Evolutionary conservation across 2,888 invertebrate species (phyloP), one percentile per base, ranked within the genome.

Genomic region (Hypselothyrea guttata): DNA sequence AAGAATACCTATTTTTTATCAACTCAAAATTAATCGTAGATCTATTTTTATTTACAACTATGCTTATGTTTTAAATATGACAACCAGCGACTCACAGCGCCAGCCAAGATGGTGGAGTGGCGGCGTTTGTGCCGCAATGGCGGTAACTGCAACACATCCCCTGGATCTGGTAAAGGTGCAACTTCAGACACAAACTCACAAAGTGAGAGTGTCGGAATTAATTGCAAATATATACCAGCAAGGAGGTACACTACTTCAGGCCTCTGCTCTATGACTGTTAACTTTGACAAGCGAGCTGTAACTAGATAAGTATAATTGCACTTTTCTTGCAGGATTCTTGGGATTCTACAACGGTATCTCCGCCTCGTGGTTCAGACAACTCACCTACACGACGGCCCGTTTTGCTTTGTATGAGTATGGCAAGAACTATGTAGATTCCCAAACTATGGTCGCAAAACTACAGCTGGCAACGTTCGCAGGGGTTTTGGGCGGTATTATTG

Each of bases 141-240:
- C 98, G n/a, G 98, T 97, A 7, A 96, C 96, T 88, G 92, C 95
- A 81, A 99, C 99, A 3, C 99, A 99, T 91, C 98, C 98, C 3
- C 91, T 99, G 71, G 99, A 99, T 91, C 91, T 98, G 57, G 90
- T 99, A 13, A 99, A 99, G 92, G 98, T 98, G 69, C 85, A 85
- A 42, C 56, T 98, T 87, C 98, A 99, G 37, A 77, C 77, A 3
- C 75, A 75, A 33, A 1, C 41, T 0, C 33, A 45, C 5, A 61
- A 35, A 28, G 91, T 98, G 97, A 1, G 97, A 96, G 89, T 96
- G 95, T 89, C 31, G 0, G 4, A 94, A 94, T 84, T 95, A 94
- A 88, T 88, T 94, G 8, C 7, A 0, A 60, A 61, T 27, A 70
- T 75, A 16, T 70, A 67, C 12, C 18, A 22, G 2, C 27, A 30